Percentiles rank a stretch among this genome's conserved stretches.
phyloP scores from a whole-genome alignment of 1,140 invertebrate genomes.

The Drosophila funebris region DNA sequence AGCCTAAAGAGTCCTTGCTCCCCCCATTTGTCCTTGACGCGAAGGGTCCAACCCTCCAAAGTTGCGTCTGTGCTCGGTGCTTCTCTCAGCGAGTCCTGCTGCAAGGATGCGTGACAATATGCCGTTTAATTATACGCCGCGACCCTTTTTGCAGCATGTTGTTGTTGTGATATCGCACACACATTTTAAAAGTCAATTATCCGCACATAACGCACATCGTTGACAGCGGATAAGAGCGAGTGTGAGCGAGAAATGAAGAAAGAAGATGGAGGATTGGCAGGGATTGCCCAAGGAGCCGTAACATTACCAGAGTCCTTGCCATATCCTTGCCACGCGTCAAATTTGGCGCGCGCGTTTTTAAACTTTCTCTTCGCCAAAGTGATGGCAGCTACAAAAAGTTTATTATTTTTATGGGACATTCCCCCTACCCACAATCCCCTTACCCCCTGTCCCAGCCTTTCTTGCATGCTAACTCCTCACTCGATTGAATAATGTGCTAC shows the following conservation, averaged over 20 bases:
- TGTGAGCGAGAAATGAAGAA: background rate
- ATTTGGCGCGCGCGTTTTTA: conserved; percentile 63
- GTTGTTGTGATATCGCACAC: conserved; percentile 73
- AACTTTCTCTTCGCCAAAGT: conserved; percentile 38
- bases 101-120: conserved; percentile 77
- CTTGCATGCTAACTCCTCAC: background rate
- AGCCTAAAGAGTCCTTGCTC: conserved; percentile 29
- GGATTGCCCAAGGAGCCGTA: background rate
- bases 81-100: conserved; percentile 17
- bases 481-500: conserved; percentile 18
- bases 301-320: conserved; percentile 41
- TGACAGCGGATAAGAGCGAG: conserved; percentile 35
- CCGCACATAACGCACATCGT: conserved; percentile 80
- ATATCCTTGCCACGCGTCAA: conserved; percentile 67
- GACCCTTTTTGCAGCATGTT: conserved; percentile 61
- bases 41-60: background rate
- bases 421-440: background rate
- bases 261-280: background rate
- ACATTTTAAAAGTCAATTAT: conserved; percentile 82
- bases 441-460: background rate
- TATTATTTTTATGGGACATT: conserved; percentile 61
- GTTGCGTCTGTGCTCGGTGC: background rate
- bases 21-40: conserved; percentile 39
- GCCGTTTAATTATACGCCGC: conserved; percentile 77
- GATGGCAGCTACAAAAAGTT: conserved; percentile 61